Percentiles rank a stretch among this genome's conserved stretches.
Evolutionary conservation across 2,113 vertebrate species (phyloP).

Genomic region (Miniopterus natalensis): DNA sequence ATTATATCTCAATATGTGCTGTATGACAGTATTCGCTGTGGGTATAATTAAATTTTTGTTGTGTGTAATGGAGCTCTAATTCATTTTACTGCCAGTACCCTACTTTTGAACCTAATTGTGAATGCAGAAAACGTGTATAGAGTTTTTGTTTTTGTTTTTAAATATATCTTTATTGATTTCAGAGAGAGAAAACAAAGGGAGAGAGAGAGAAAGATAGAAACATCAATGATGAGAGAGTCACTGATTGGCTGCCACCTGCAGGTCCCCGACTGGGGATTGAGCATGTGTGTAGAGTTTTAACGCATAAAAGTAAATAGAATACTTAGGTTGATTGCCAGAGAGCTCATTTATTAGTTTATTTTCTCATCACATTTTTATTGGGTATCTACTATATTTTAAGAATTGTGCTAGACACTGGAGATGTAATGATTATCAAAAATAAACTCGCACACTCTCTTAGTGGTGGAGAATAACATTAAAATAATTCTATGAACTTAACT

Average conservation of each 20-base stretch:
- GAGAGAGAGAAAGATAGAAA: no score
- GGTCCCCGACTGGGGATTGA: no score
- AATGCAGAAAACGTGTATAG: not conserved
- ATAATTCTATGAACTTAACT: not conserved
- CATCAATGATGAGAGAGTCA: no score
- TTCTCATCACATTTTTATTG: not conserved
- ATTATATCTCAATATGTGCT: fast-evolving
- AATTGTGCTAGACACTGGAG: not conserved
- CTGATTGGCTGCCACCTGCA: no score
- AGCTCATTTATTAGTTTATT: not conserved
- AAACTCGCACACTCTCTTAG: not conserved
- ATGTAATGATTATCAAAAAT: not conserved
- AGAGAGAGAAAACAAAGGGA: no score
- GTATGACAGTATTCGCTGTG: fast-evolving
- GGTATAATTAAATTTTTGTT: not conserved
- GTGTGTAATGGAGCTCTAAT: not conserved
- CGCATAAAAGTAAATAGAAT: not conserved
- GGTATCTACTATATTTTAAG: not conserved
- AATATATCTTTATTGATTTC: no score
- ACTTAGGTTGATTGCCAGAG: not conserved
- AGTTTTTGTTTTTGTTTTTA: not conserved
- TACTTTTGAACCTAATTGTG: not conserved
- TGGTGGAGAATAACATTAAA: no score
- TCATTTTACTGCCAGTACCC: not conserved
- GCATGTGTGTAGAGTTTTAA: not conserved